Evolutionary conservation across 1,140 invertebrate species (phyloP).

Genomic region (Chymomyza costata): DNA sequence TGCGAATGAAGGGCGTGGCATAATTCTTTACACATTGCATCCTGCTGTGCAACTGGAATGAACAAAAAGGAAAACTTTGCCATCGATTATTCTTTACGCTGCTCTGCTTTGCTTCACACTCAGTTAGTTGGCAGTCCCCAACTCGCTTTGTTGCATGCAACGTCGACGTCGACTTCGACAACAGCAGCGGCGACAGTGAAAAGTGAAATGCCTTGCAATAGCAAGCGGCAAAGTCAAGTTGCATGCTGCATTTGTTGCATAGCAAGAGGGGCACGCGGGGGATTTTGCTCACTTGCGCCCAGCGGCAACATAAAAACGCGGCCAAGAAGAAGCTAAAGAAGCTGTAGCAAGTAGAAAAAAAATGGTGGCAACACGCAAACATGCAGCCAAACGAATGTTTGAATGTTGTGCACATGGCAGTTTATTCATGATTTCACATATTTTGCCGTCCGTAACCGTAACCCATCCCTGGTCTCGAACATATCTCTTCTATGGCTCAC

Average conservation of each 20-base stretch:
- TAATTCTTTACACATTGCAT: no score
- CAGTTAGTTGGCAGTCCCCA: slow-evolving; percentile 12
- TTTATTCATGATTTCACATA: slow-evolving; percentile 74
- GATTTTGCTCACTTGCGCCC: slow-evolving; percentile 10
- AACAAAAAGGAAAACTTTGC: slow-evolving; percentile 17
- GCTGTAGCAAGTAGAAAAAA: slow-evolving; percentile 23
- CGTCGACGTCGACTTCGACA: no score
- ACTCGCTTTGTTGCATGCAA: no score
- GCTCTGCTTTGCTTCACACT: slow-evolving; percentile 19
- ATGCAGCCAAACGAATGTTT: slow-evolving; percentile 42
- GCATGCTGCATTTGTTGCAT: slow-evolving; percentile 41
- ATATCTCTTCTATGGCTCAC: slow-evolving; percentile 1
- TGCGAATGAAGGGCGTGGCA: no score
- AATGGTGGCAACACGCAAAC: slow-evolving; percentile 11
- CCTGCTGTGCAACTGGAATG: no score
- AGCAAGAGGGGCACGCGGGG: slow-evolving; percentile 23
- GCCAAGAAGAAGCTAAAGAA: slow-evolving; percentile 13
- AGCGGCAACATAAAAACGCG: slow-evolving; percentile 18
- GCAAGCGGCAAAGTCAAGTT: slow-evolving; percentile 47
- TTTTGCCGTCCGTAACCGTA: slow-evolving; percentile 33
- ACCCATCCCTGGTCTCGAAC: slow-evolving; percentile 1
- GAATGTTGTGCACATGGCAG: slow-evolving; percentile 70
- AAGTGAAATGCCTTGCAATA: slow-evolving; percentile 27
- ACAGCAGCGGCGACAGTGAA: slow-evolving; percentile 15
- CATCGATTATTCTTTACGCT: slow-evolving; percentile 25